phyloP scores from a whole-genome alignment of 2,888 invertebrate genomes.

The Phania funesta region DNA sequence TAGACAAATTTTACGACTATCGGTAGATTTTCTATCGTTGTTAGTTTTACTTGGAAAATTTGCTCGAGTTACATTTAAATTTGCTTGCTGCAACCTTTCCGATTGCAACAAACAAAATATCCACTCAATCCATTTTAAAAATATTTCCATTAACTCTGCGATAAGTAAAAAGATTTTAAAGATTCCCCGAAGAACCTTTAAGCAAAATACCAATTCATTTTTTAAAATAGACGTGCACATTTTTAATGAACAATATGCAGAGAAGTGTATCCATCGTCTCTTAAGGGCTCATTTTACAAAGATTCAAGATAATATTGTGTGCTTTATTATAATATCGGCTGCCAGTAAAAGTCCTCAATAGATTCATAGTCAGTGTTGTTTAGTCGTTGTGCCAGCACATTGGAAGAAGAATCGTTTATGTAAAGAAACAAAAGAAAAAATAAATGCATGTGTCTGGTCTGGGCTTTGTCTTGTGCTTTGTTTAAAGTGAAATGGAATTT shows the following conservation, averaged over 20 bases:
- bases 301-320: constrained; percentile 63
- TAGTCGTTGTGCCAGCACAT: background rate
- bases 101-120: no score
- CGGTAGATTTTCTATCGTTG: no score
- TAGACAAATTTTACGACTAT: background rate
- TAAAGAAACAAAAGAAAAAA: constrained; percentile 2
- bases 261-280: constrained; percentile 62
- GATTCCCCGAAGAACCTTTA: constrained; percentile 55
- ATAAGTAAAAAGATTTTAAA: constrained; percentile 42
- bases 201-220: constrained; percentile 54
- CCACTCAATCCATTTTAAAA: constrained; percentile 28
- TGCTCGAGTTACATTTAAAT: no score
- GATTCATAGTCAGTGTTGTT: background rate
- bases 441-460: constrained; percentile 30
- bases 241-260: constrained; percentile 56
- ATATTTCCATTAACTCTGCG: constrained; percentile 35
- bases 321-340: constrained; percentile 55
- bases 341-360: constrained; percentile 29
- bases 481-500: constrained; percentile 37
- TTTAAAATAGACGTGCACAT: constrained; percentile 48
- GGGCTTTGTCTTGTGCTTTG: constrained; percentile 1
- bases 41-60: background rate
- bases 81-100: constrained; percentile 12
- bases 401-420: constrained; percentile 18
- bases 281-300: constrained; percentile 65